Base-by-base conservation (phyloP, 2,797 vertebrate species). In the Falco peregrinus region DNA sequence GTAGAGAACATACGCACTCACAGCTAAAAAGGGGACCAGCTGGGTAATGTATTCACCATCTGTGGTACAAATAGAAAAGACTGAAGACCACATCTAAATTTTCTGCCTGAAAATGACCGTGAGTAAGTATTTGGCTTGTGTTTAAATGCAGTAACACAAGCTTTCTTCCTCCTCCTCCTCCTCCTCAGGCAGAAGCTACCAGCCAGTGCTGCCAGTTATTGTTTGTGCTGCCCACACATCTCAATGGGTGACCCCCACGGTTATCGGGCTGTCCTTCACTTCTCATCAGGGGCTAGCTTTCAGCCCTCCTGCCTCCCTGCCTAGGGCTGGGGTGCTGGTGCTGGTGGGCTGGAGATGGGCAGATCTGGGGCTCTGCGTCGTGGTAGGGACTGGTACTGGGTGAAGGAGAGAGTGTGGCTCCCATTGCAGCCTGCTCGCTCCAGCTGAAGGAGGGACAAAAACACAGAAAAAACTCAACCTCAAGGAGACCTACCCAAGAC, bases 51-150 rank as follows among this genome's bases (percentile, higher is more conserved):
- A 78, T 85, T 93, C 85, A 84, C 89, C 65, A 86, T 56, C 82
- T 90, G 73, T 61, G 61, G 57, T 45, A 95, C 76, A 79, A 88
- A 96, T 16, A 86, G 82, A 75, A 84, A 91, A 91, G 61, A 48
- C 82, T 77, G 76, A 87, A 90, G 82, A 83, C 68, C 89, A 87
- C 50, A 53, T 64, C 82, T 93, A 85, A 71, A 89, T 95, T 73
- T 94, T 76, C 51, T 93, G 82, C 59, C 77, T 84, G 83, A 47
- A 94, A 84, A 91, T 60, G 65, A 65, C 73, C 3, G 29, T 74
- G 45, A 75, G 71, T 9, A 50, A 95, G 65, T 13, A 47, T 70
- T 88, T 93, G 89, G 76, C 89, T 93, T 1, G 1, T 0, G 0
- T 91, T 91, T 81, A 81, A 75, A 69, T 48, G 73, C 53, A 54